Evolutionary conservation across 2,797 vertebrate species (phyloP), one percentile per base, ranked within the genome.

Genomic region (Poeciliopsis turneri): DNA sequence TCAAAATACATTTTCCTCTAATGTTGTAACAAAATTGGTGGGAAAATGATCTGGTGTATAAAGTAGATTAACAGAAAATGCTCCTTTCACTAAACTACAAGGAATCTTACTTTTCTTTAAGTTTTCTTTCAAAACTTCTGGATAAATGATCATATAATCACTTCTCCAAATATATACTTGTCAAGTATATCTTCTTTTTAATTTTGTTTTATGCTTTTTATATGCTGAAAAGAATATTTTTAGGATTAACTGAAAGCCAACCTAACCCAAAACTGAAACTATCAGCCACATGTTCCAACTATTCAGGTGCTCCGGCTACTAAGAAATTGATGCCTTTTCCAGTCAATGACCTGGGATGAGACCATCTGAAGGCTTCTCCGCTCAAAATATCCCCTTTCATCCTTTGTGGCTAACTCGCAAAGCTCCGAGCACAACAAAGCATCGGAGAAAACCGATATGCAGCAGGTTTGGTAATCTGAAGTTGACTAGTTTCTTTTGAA

Each of bases 401-500:
- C 92, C 91, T 92, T 94, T 94, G 93, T 93, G 89, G 90, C 80
- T 46, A 72, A 88, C 79, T 86, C 74, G 86, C 85, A 89, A 91
- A 92, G 91, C 88, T 90, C 72, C 39, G 30, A 82, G 80, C 82
- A 86, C 85, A 83, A 89, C 92, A 92, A 92, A 93, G 92, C 87
- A 1, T 84, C 75, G 49, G 71, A 86, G 93, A 81, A 94, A 95
- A 92, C 85, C 47, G 91, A 94, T 94, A 92, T 88, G 84, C 87
- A 82, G 72, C 72, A 91, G 74, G 74, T 89, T 78, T 91, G 78
- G 83, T 91, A 86, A 92, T 93, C 92, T 90, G 76, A 69, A 93
- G 92, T 90, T 93, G 93, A 94, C 92, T 93, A 93, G 93, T 84
- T 68, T 82, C 92, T 93, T 93, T 93, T 95, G 92, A 93, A 93